Evolutionary conservation across 1,140 invertebrate species (phyloP).

Genomic region (Lethrus apterus): DNA sequence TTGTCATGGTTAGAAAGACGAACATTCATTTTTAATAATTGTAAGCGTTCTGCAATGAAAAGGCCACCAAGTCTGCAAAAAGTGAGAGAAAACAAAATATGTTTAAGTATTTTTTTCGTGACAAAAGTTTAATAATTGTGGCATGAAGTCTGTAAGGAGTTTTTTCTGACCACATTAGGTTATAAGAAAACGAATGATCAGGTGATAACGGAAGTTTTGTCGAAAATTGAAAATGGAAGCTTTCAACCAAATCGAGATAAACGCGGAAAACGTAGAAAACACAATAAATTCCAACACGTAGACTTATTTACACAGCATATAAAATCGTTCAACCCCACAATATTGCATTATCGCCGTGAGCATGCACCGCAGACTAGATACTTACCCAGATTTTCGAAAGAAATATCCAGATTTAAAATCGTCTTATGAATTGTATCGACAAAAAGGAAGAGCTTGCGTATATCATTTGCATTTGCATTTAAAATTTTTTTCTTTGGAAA

Average conservation of each 20-base stretch:
- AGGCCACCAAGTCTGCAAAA: no score
- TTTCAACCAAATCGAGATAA: not conserved
- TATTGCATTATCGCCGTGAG: slow-evolving; percentile 33
- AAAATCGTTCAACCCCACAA: slow-evolving; percentile 25
- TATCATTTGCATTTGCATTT: no score
- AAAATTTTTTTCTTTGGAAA: no score
- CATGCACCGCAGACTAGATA: slow-evolving; percentile 32
- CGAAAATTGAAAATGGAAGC: not conserved
- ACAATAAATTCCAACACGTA: slow-evolving; percentile 4
- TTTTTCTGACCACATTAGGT: slow-evolving; percentile 10
- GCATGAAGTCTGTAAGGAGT: slow-evolving; percentile 12
- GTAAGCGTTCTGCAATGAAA: no score
- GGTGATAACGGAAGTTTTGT: not conserved
- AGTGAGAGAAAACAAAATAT: no score
- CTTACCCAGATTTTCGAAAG: slow-evolving; percentile 30
- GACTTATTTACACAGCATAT: slow-evolving; percentile 21
- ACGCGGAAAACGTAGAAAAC: slow-evolving; percentile 16
- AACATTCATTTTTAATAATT: no score
- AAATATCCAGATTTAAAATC: slow-evolving; percentile 22
- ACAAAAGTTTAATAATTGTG: slow-evolving; percentile 4
- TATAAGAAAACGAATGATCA: slow-evolving; percentile 12
- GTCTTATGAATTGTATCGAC: slow-evolving; percentile 9
- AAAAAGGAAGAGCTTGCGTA: not conserved
- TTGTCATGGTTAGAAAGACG: no score
- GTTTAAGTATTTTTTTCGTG: no score